Evolutionary conservation across 2,797 vertebrate genomes (phyloP).

Genomic region (Lophius americanus): DNA sequence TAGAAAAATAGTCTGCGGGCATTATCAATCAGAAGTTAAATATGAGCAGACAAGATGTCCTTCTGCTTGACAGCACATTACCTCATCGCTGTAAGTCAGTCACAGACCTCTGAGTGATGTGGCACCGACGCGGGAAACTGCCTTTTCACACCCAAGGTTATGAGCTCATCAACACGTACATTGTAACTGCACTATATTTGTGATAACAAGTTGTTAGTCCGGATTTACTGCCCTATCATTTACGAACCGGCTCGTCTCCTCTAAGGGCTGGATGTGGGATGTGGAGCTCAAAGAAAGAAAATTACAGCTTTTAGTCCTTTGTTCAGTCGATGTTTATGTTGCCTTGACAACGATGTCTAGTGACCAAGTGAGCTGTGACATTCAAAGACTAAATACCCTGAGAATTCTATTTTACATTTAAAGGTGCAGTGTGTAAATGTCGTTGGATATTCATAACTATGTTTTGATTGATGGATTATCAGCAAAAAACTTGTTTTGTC

Average conservation of each 20-base stretch:
- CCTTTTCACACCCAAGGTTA: conserved; percentile 37
- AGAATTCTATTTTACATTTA: no score
- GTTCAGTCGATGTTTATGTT: conserved; percentile 12
- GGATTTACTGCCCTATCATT: conserved; percentile 41
- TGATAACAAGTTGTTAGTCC: conserved; percentile 36
- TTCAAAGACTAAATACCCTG: no score
- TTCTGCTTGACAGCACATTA: conserved; percentile 42
- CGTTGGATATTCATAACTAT: no score
- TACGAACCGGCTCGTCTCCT: conserved; percentile 8
- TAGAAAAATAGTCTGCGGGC: conserved; percentile 26
- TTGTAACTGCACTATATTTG: conserved; percentile 26
- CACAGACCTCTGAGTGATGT: conserved; percentile 41
- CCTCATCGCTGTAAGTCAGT: conserved; percentile 21
- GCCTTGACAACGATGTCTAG: conserved; percentile 18
- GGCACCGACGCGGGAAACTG: conserved; percentile 26
- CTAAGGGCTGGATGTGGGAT: conserved; percentile 18
- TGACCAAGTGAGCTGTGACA: conserved; percentile 1
- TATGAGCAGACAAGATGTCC: conserved; percentile 37
- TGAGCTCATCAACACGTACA: conserved; percentile 37
- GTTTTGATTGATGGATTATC: no score
- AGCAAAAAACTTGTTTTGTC: no score
- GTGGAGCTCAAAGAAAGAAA: conserved; percentile 1
- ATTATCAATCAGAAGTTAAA: conserved; percentile 50
- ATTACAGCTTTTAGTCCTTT: conserved; percentile 11
- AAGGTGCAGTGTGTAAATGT: no score